Percentiles rank a stretch among this genome's conserved stretches.
phyloP scores from a whole-genome alignment of 2,797 vertebrate species.

The Urosaurus nigricauda region DNA sequence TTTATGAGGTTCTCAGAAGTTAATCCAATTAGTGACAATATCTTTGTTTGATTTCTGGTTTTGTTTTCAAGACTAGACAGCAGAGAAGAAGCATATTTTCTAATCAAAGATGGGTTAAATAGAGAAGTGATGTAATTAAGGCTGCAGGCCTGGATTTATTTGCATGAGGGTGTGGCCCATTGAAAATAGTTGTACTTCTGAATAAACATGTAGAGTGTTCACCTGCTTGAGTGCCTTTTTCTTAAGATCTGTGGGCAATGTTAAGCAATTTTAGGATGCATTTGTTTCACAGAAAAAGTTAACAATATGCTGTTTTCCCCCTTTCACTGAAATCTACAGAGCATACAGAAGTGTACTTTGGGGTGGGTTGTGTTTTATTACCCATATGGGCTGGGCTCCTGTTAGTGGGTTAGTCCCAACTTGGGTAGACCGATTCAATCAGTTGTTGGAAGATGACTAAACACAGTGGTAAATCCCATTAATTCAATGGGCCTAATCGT shows the following conservation, averaged over 20 bases:
- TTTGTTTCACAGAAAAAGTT: background rate
- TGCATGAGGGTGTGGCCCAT: constrained; percentile 22
- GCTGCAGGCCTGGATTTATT: background rate
- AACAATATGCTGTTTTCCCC: constrained; percentile 1
- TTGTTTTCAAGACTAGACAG: constrained; percentile 51
- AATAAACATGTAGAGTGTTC: too few relatives aligned
- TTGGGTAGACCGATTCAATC: too few relatives aligned
- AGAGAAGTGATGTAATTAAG: constrained; percentile 23
- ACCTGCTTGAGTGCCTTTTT: background rate
- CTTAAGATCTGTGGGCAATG: background rate
- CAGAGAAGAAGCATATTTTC: constrained; percentile 24
- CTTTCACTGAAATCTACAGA: background rate
- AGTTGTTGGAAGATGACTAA: too few relatives aligned
- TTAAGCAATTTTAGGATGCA: constrained; percentile 11
- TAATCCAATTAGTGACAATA: constrained; percentile 38
- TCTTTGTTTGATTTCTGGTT: constrained; percentile 52
- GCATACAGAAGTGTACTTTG: background rate
- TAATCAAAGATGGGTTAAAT: constrained; percentile 41
- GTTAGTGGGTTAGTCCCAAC: too few relatives aligned
- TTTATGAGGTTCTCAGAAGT: constrained; percentile 35
- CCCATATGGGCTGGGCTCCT: background rate
- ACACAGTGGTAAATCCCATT: too few relatives aligned
- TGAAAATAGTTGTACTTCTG: background rate
- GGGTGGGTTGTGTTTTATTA: background rate
- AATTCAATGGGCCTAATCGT: too few relatives aligned